These are phyloP conservation scores for Scolanthus callimorphus DNA, from an alignment of 92 coral and sea anemone genomes.

Conservation along the genomic window DNA sequence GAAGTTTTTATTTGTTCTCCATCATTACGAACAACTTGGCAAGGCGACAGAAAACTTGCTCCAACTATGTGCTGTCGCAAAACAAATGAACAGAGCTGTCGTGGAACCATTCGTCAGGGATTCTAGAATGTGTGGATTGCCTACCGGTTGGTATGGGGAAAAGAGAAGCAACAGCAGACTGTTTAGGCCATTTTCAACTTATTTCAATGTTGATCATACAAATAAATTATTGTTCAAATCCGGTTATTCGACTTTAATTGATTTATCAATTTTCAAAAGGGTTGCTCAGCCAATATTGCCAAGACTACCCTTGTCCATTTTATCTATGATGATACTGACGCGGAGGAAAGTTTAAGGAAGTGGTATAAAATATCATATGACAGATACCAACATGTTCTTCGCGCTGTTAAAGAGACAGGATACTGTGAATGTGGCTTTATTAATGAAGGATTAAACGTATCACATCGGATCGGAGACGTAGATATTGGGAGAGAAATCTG, in stretches of 20 bases:
- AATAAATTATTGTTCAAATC: constrained; percentile 64
- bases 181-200: constrained; percentile 77
- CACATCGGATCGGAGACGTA: constrained; percentile 64
- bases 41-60: constrained; percentile 92
- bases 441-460: constrained; percentile 74
- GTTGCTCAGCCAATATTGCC: constrained; percentile 43
- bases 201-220: constrained; percentile 71
- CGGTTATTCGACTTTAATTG: constrained; percentile 56
- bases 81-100: constrained; percentile 53
- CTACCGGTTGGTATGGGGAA: constrained; percentile 85
- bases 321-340: constrained; percentile 57
- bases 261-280: constrained; percentile 55
- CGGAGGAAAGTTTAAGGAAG: constrained; percentile 50
- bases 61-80: constrained; percentile 84
- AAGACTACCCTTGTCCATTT: constrained; percentile 77
- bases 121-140: constrained; percentile 96
- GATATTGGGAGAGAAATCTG: constrained; percentile 77
- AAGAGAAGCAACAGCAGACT: constrained; percentile 59
- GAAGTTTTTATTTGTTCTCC: constrained; percentile 77
- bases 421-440: constrained; percentile 85
- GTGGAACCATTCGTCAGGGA: constrained; percentile 96
- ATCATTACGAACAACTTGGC: constrained; percentile 94
- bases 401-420: constrained; percentile 37
- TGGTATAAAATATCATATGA: constrained; percentile 70
- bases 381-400: constrained; percentile 28